A percentile compares a stretch with the other conserved stretches of the same genome.
These are phyloP conservation scores for Timema podura DNA, from an alignment of 2,888 invertebrate species.

Conservation along the genomic window DNA sequence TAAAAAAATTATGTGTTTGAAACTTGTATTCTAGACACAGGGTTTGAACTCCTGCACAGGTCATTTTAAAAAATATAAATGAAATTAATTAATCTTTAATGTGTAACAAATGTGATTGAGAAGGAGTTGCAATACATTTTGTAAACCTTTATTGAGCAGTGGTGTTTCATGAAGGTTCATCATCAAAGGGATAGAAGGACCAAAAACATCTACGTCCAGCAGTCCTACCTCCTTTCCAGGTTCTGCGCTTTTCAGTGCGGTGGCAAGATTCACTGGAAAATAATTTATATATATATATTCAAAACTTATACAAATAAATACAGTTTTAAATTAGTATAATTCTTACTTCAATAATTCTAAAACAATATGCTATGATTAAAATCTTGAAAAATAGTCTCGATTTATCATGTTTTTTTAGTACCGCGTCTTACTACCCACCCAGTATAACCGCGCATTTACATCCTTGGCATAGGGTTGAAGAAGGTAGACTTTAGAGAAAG, in stretches of 20 bases:
- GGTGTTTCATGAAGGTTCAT: conserved; percentile 88
- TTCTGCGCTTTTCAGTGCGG: conserved; percentile 64
- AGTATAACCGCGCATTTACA: no score
- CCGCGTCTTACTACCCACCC: no score
- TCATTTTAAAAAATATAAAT: neutral
- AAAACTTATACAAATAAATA: neutral
- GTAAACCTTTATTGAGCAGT: conserved; percentile 60
- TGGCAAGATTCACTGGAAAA: conserved; percentile 75
- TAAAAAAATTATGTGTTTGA: no score
- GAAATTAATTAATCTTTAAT: conserved; percentile 14
- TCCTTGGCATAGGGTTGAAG: no score
- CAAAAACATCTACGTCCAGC: conserved; percentile 92
- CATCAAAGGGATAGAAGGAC: conserved; percentile 90
- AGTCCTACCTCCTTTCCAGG: conserved; percentile 72
- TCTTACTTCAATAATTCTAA: neutral
- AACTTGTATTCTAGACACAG: no score
- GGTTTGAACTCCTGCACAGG: no score
- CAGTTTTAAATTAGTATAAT: neutral
- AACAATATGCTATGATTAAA: no score
- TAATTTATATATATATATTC: conserved; percentile 19
- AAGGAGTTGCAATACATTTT: neutral
- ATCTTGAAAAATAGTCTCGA: no score
- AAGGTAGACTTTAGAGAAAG: no score
- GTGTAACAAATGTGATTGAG: neutral
- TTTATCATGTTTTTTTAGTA: no score